phyloP scores from a whole-genome alignment of 2,113 vertebrate genomes.

The Galeopterus variegatus region DNA sequence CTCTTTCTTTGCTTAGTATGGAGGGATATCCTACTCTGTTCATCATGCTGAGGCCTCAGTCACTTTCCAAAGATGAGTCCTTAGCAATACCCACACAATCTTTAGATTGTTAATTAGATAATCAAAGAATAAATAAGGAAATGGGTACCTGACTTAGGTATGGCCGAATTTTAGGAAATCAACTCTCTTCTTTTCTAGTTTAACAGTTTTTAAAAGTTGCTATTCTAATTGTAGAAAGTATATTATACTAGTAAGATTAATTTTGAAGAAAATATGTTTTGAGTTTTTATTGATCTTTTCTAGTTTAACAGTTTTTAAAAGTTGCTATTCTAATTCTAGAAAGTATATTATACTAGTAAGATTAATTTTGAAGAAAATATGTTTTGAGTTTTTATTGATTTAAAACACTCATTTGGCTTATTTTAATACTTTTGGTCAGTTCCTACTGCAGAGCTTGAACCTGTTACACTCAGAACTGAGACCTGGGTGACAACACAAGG shows the following conservation, averaged over 20 bases:
- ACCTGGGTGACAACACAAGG: constrained; percentile 85
- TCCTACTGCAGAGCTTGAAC: constrained; percentile 79
- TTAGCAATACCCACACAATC: neutral
- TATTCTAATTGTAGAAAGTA: neutral
- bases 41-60: neutral
- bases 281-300: neutral
- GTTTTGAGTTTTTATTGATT: neutral
- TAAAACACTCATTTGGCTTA: constrained; percentile 47
- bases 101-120: constrained; percentile 2
- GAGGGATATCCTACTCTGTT: neutral
- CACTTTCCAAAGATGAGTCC: neutral
- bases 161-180: neutral
- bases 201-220: neutral
- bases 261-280: constrained; percentile 37
- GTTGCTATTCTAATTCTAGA: neutral
- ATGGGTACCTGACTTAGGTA: neutral
- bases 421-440: constrained; percentile 75
- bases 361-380: constrained; percentile 38
- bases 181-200: neutral
- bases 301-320: constrained; percentile 21
- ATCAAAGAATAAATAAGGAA: constrained; percentile 17
- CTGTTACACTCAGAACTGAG: constrained; percentile 80
- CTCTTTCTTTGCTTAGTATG: neutral
- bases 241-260: neutral
- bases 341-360: neutral